Evolutionary conservation across 2,113 vertebrate species (phyloP).

Genomic region (Spheniscus mendiculus): DNA sequence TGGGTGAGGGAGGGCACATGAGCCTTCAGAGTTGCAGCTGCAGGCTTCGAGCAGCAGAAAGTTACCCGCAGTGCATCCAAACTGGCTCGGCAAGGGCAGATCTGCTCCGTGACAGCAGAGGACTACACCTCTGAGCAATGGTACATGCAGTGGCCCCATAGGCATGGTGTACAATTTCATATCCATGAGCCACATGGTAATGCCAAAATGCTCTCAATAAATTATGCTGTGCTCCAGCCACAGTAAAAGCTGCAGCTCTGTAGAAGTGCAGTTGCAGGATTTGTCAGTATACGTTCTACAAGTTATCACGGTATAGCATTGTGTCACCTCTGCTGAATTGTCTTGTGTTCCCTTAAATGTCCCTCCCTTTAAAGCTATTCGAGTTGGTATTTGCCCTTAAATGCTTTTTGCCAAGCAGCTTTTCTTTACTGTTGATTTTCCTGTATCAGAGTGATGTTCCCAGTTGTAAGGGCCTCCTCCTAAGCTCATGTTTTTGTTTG

Average conservation of each 20-base stretch:
- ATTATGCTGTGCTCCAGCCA: background rate
- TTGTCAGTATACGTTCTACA: background rate
- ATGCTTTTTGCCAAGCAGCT: background rate
- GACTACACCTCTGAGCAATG: background rate
- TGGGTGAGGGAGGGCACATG: background rate
- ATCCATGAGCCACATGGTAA: background rate
- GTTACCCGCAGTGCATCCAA: fast-evolving
- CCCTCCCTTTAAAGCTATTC: background rate
- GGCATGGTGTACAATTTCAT: background rate
- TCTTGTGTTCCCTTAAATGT: background rate
- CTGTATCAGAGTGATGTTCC: background rate
- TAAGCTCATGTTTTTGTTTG: background rate
- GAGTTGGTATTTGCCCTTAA: background rate
- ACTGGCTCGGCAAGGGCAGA: background rate
- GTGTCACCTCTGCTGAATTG: background rate
- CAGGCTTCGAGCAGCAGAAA: background rate
- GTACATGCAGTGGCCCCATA: fast-evolving
- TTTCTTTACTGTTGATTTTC: background rate
- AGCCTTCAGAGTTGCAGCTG: background rate
- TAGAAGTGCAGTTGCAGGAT: background rate
- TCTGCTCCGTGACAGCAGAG: background rate
- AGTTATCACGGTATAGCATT: background rate
- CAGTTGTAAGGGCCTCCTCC: background rate
- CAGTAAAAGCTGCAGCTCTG: background rate
- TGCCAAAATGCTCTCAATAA: background rate